Conservation (phyloP, 2,888 invertebrate species). For the Drosophila nigricruria region DNA sequence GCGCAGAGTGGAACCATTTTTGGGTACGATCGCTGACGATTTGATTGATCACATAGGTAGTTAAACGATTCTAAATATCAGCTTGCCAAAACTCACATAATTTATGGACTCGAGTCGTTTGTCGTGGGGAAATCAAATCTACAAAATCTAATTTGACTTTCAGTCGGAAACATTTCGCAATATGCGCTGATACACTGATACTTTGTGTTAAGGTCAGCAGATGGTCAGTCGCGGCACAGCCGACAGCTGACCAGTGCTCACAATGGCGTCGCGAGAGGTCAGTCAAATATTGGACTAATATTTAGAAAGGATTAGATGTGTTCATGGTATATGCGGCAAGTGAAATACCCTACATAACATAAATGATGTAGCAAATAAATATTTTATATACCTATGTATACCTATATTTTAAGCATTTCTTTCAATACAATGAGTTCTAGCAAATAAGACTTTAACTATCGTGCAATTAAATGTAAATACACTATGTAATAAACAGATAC, state of each 20-base stretch:
- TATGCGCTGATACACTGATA: conserved; percentile 17
- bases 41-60: conserved; percentile 69
- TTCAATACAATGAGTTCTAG: too few species aligned
- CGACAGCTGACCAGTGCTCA: conserved; percentile 50
- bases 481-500: too few species aligned
- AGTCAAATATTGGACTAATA: conserved; percentile 17
- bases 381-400: background rate
- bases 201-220: conserved; percentile 45
- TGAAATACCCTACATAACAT: conserved; percentile 23
- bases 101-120: conserved; percentile 42
- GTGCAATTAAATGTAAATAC: too few species aligned
- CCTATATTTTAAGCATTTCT: too few species aligned
- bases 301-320: background rate
- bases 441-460: too few species aligned
- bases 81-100: conserved; percentile 20
- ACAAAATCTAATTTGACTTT: conserved; percentile 38
- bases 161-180: conserved; percentile 51
- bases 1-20: conserved; percentile 31
- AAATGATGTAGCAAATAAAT: background rate
- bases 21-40: conserved; percentile 59
- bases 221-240: conserved; percentile 38
- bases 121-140: conserved; percentile 26
- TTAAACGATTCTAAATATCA: conserved; percentile 32
- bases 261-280: conserved; percentile 36
- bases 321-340: background rate